Percentiles rank a stretch among this genome's conserved stretches.
phyloP scores from a whole-genome alignment of 2,797 vertebrate species.

The Sebastes aleutianus region DNA sequence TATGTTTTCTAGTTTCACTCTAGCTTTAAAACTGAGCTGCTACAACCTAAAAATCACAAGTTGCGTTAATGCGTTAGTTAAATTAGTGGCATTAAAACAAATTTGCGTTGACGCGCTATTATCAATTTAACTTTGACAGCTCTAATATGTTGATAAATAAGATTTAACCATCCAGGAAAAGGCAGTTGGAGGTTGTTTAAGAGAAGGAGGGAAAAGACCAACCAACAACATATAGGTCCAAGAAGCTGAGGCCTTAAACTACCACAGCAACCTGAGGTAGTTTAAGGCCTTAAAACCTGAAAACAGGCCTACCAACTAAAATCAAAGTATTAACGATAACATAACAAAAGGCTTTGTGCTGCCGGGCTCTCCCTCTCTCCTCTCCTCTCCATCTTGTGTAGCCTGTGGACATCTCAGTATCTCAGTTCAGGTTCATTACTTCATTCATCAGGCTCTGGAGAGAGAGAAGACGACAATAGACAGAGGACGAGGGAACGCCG shows the following conservation, averaged over 20 bases:
- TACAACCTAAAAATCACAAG: too few species aligned
- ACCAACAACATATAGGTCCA: not conserved
- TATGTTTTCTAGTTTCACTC: too few species aligned
- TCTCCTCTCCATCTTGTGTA: not conserved
- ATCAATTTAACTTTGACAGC: too few species aligned
- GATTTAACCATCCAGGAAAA: not conserved
- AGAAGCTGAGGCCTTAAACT: not conserved
- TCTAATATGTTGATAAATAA: too few species aligned
- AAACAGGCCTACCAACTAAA: not conserved
- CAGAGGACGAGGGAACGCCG: not conserved
- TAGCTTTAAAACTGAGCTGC: too few species aligned
- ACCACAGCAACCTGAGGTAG: not conserved
- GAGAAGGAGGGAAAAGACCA: not conserved
- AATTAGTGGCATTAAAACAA: too few species aligned
- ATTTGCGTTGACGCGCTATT: too few species aligned
- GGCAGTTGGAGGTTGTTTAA: not conserved
- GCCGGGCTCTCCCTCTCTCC: not conserved
- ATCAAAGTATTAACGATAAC: not conserved
- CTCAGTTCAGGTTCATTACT: not conserved
- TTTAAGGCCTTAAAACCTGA: not conserved
- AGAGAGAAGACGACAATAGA: not conserved
- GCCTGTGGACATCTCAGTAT: not conserved
- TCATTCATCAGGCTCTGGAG: not conserved
- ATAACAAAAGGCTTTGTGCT: not conserved
- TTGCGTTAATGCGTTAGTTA: too few species aligned